A percentile compares a stretch with the other conserved stretches of the same genome.
These are phyloP conservation scores for Misgurnus anguillicaudatus DNA, from an alignment of 2,113 vertebrate genomes.

Conservation along the genomic window DNA sequence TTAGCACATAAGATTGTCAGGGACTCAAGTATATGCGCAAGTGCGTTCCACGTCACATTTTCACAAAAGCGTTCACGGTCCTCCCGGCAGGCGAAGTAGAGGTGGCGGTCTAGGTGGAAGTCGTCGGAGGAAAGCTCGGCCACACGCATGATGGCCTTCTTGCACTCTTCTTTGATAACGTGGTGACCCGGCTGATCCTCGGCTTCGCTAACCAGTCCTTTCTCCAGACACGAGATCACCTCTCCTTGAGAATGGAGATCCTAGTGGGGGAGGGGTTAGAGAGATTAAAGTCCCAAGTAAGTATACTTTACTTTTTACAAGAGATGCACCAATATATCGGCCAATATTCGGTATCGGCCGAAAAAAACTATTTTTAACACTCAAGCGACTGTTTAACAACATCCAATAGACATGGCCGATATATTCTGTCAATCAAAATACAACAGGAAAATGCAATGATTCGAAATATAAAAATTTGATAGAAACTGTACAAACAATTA, in stretches of 20 bases:
- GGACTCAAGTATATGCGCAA: neutral
- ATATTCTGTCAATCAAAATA: too few relatives aligned
- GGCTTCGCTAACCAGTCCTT: slow-evolving; percentile 86
- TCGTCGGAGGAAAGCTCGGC: slow-evolving; percentile 94
- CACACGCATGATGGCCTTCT: slow-evolving; percentile 93
- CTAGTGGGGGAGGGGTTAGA: too few relatives aligned
- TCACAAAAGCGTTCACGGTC: slow-evolving; percentile 95
- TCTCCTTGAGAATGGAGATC: slow-evolving; percentile 95
- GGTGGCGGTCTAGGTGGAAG: slow-evolving; percentile 94
- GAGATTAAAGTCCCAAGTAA: neutral
- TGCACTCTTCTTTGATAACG: slow-evolving; percentile 85
- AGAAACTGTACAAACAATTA: too few relatives aligned
- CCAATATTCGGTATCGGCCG: too few relatives aligned
- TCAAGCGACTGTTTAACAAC: too few relatives aligned
- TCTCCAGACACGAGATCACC: slow-evolving; percentile 94
- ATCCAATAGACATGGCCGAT: too few relatives aligned
- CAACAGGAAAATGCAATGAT: too few relatives aligned
- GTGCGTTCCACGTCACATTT: slow-evolving; percentile 75
- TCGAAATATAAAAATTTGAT: too few relatives aligned
- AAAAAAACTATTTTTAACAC: too few relatives aligned
- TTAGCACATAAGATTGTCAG: neutral
- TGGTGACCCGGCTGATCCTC: slow-evolving; percentile 78
- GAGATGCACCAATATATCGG: too few relatives aligned
- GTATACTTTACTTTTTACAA: too few relatives aligned
- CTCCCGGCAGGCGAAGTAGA: slow-evolving; percentile 92